Evolutionary conservation across 2,113 vertebrate genomes (phyloP), one percentile per base, ranked within the genome.

Genomic region (Morone saxatilis): DNA sequence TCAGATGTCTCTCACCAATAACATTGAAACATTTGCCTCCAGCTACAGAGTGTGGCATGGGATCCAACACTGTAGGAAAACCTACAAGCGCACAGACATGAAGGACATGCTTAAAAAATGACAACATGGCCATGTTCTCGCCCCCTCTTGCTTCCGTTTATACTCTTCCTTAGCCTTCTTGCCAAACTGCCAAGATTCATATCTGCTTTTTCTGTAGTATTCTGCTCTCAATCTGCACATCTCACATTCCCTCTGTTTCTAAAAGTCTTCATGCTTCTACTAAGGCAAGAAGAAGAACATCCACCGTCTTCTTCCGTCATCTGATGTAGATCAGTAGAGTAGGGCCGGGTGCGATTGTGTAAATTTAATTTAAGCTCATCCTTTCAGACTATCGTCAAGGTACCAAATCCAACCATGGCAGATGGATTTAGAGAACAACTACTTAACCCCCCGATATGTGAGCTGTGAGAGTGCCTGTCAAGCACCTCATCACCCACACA

Each of bases 201-300:
- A 78, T 87, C 68, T 83, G 57, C 53, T 84, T 85, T 76, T 77
- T 20, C 47, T 88, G 75, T 83, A 65, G 56, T 81, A 66, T 69
- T 79, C 59, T 79, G 22, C 62, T 76, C 70, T 81, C 86, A 86
- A 36, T 86, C 65, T 50, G 62, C 79, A 81, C 80, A 72, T 81
- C 80, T 88, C 65, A 76, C 45, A 48, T 78, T 59, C 8, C 5
- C 17, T 72, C 61, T 70, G 12, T 72, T 84, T 75, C 56, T 68
- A 73, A 71, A 81, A 53, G 71, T 71, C 86, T 87, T 77, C 57
- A 78, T 57, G 67, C 65, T 62, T 9, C 19, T 10, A 48, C 67
- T 31, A 11, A 75, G 17, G 48, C 22, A 72, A 63, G 50, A 19
- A 11, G 40, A 61, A 48, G 20, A 50, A 31, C 31, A 65, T 74